Evolutionary conservation across 2,888 invertebrate species (phyloP).

Genomic region (Pediacus dermestoides): DNA sequence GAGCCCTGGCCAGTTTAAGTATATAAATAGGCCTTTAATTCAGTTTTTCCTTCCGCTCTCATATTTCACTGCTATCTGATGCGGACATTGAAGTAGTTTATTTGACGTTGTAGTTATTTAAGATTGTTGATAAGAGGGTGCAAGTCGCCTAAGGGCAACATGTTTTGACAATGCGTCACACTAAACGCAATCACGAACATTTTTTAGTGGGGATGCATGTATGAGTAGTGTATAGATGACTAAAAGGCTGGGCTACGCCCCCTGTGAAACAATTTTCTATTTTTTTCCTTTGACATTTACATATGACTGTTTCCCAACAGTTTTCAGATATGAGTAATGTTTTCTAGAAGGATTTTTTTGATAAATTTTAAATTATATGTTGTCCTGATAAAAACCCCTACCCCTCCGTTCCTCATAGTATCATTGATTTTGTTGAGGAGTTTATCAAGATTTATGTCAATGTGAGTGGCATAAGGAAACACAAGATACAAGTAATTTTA

Average conservation of each 20-base stretch:
- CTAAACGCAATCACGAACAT: slow-evolving; percentile 37
- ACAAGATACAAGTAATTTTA: slow-evolving; percentile 14
- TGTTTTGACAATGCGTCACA: slow-evolving; percentile 44
- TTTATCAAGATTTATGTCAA: slow-evolving; percentile 15
- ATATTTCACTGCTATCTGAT: slow-evolving; percentile 38
- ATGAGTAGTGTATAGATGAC: slow-evolving; percentile 12
- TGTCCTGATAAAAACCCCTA: too few relatives aligned
- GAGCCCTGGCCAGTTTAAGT: slow-evolving; percentile 17
- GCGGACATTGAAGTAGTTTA: slow-evolving; percentile 32
- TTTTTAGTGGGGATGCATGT: slow-evolving; percentile 18
- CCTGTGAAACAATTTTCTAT: slow-evolving; percentile 24
- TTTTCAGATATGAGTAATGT: too few relatives aligned
- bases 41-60: slow-evolving; percentile 35
- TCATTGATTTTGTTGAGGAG: too few relatives aligned
- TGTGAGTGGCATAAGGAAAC: slow-evolving; percentile 20
- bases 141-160: slow-evolving; percentile 20
- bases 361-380: too few relatives aligned
- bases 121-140: slow-evolving; percentile 34
- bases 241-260: slow-evolving; percentile 1
- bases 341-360: too few relatives aligned
- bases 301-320: too few relatives aligned
- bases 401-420: too few relatives aligned
- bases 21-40: slow-evolving; percentile 38
- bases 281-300: too few relatives aligned
- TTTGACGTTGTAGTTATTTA: slow-evolving; percentile 40